Evolutionary conservation across 2,888 invertebrate species (phyloP).

Genomic region (Platycheirus albimanus): DNA sequence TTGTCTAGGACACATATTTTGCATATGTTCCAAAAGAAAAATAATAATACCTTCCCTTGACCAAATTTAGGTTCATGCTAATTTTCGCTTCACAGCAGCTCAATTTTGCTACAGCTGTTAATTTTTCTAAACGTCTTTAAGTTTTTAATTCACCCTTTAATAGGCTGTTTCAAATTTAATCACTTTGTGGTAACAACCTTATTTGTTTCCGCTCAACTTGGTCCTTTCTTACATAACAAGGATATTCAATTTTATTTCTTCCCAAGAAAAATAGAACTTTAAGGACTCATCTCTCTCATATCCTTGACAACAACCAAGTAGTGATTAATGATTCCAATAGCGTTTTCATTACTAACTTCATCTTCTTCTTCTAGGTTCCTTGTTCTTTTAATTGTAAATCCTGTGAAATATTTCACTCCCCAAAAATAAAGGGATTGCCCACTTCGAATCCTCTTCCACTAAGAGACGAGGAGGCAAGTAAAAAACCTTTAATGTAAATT

Average conservation of each 20-base stretch:
- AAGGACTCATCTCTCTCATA: neutral
- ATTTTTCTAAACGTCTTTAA: conserved; percentile 26
- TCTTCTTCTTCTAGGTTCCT: conserved; percentile 12
- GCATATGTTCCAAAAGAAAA: no score
- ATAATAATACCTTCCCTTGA: conserved; percentile 11
- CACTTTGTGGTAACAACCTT: conserved; percentile 46
- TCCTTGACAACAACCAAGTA: conserved; percentile 33
- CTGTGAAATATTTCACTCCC: conserved; percentile 10
- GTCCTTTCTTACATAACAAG: conserved; percentile 1
- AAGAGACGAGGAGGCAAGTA: conserved; percentile 50
- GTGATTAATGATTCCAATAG: conserved; percentile 62
- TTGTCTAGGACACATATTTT: no score
- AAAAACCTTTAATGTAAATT: conserved; percentile 60
- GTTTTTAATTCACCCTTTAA: no score
- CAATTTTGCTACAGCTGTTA: conserved; percentile 24
- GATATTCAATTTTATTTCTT: conserved; percentile 41
- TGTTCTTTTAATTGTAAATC: conserved; percentile 63
- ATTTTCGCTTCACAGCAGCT: conserved; percentile 52
- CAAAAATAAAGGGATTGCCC: neutral
- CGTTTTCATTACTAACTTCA: conserved; percentile 57
- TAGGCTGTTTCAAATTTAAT: conserved; percentile 56
- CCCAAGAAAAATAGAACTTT: no score
- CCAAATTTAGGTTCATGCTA: conserved; percentile 55
- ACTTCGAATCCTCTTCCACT: neutral
- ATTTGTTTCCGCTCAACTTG: conserved; percentile 40